phyloP scores from a whole-genome alignment of 2,888 invertebrate species.

The Erebia palarica region DNA sequence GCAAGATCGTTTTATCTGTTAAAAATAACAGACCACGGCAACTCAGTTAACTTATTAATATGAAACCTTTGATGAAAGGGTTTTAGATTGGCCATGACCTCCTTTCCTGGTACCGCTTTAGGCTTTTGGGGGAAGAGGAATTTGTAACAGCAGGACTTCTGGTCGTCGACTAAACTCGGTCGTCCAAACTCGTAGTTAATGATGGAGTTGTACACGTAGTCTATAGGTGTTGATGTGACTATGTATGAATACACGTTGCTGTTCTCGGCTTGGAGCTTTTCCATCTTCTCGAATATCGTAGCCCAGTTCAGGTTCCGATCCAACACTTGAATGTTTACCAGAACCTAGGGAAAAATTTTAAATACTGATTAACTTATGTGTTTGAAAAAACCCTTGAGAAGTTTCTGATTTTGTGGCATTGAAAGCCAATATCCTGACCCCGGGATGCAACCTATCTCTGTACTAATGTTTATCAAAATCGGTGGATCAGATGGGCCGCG shows the following conservation, averaged over 20 bases:
- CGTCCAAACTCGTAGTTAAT: slow-evolving; percentile 49
- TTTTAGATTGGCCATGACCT: slow-evolving; percentile 44
- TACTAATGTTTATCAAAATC: too few species aligned
- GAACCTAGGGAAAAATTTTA: slow-evolving; percentile 52
- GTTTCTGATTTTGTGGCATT: too few species aligned
- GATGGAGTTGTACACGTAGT: slow-evolving; percentile 66
- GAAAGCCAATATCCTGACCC: too few species aligned
- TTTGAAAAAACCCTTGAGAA: too few species aligned
- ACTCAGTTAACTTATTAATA: slow-evolving; percentile 57
- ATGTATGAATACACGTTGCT: slow-evolving; percentile 65
- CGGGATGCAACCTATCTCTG: too few species aligned
- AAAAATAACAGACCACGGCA: slow-evolving; percentile 76
- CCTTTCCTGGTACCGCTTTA: slow-evolving; percentile 46
- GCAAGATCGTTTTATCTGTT: slow-evolving; percentile 48
- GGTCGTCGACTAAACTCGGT: slow-evolving; percentile 39
- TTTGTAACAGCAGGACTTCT: slow-evolving; percentile 45
- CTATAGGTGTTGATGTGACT: slow-evolving; percentile 61
- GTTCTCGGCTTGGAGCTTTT: slow-evolving; percentile 53
- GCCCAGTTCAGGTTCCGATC: slow-evolving; percentile 58
- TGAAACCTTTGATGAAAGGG: slow-evolving; percentile 58
- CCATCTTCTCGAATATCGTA: slow-evolving; percentile 62
- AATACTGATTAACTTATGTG: neutral
- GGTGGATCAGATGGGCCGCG: too few species aligned
- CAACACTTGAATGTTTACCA: slow-evolving; percentile 67
- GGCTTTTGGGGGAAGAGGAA: slow-evolving; percentile 43